Evolutionary conservation across 2,113 vertebrate species (phyloP).

Genomic region (Cepphus grylle): DNA sequence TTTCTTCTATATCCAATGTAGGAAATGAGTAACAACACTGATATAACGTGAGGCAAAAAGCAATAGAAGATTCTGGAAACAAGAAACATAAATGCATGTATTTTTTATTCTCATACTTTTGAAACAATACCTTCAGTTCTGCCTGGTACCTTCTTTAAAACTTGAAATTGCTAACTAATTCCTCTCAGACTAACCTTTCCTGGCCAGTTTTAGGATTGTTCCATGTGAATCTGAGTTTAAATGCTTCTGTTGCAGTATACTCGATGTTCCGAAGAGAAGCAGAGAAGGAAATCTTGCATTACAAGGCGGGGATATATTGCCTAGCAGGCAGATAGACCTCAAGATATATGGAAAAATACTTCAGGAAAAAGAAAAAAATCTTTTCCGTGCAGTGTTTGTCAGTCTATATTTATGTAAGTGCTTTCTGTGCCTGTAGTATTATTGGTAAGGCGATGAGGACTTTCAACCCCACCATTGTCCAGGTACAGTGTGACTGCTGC

Average conservation of each 20-base stretch:
- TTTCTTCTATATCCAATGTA: not conserved
- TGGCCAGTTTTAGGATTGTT: not conserved
- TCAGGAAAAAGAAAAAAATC: not conserved
- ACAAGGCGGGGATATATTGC: not conserved
- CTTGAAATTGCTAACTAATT: not conserved
- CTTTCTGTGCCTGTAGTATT: not conserved
- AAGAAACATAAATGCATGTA: not conserved
- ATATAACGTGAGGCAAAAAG: not conserved
- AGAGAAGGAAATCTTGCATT: not conserved
- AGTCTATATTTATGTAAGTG: not conserved
- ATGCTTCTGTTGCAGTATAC: not conserved
- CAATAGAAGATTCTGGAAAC: not conserved
- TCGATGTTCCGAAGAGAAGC: not conserved
- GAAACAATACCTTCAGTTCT: not conserved
- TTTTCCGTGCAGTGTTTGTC: not conserved
- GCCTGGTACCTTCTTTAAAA: not conserved
- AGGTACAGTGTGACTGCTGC: not conserved
- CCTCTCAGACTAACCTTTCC: not conserved
- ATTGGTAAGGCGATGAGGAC: not conserved
- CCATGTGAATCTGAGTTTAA: not conserved
- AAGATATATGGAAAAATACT: not conserved
- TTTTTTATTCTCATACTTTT: not conserved
- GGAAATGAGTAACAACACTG: not conserved
- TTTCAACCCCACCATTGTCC: not conserved
- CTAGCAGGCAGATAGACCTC: not conserved